A percentile compares a stretch with the other conserved stretches of the same genome.
These are phyloP conservation scores for Typhlomys cinereus DNA, from an alignment of 2,113 vertebrate species.

Conservation along the genomic window DNA sequence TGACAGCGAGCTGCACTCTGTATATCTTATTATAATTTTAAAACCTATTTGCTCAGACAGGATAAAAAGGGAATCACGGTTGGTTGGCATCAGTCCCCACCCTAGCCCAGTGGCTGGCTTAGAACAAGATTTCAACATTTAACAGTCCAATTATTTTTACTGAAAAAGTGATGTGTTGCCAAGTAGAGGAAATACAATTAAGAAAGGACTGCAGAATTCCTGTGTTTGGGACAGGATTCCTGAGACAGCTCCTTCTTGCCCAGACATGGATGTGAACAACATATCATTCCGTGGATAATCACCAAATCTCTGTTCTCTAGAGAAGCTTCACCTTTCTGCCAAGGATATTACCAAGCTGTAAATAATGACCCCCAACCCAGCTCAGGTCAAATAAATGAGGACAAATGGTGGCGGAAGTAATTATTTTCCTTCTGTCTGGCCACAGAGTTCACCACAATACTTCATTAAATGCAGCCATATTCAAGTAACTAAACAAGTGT, in stretches of 20 bases:
- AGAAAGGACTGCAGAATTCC: background rate
- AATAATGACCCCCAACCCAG: background rate
- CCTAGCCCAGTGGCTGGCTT: background rate
- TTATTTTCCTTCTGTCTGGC: background rate
- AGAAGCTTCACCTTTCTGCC: background rate
- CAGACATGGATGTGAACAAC: background rate
- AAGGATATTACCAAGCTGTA: background rate
- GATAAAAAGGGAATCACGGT: background rate
- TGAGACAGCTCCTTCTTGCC: background rate
- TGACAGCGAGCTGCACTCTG: background rate
- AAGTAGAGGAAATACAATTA: background rate
- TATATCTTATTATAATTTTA: background rate
- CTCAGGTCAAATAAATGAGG: background rate
- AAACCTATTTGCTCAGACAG: background rate
- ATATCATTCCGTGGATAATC: rapidly evolving
- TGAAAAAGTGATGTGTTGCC: background rate
- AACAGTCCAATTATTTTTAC: background rate
- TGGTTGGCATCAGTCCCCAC: background rate
- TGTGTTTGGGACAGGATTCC: background rate
- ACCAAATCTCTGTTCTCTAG: background rate
- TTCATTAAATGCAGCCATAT: background rate
- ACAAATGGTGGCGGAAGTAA: background rate
- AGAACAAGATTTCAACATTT: background rate
- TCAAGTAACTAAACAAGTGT: slow-evolving; percentile 66
- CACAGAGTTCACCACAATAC: background rate